Conservation (phyloP, 2,888 invertebrate genomes). For the Operophtera brumata region DNA sequence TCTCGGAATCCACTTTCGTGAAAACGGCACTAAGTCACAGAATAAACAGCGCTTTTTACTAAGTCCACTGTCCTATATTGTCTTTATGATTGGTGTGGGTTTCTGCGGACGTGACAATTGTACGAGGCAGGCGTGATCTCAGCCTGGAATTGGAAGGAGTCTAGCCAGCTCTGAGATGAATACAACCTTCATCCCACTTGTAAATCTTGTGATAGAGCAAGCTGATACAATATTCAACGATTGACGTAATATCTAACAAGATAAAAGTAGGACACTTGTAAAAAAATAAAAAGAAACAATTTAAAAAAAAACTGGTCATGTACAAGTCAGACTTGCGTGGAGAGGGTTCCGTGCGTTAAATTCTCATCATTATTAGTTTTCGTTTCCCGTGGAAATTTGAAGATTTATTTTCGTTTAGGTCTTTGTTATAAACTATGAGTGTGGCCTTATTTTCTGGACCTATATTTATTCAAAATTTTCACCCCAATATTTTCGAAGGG, state of each 20-base stretch:
- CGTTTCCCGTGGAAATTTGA: too few species aligned
- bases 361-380: too few species aligned
- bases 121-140: slow-evolving; percentile 60
- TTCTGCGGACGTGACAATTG: slow-evolving; percentile 69
- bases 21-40: slow-evolving; percentile 26
- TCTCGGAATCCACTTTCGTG: slow-evolving; percentile 30
- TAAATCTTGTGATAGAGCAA: background rate
- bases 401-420: too few species aligned
- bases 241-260: background rate
- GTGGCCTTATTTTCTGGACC: too few species aligned
- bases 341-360: too few species aligned
- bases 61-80: slow-evolving; percentile 20
- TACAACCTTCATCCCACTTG: background rate
- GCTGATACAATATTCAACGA: background rate
- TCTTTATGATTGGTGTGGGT: slow-evolving; percentile 46
- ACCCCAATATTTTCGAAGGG: too few species aligned
- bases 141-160: slow-evolving; percentile 48
- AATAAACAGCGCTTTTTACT: slow-evolving; percentile 10
- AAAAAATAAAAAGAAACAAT: too few species aligned
- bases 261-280: background rate
- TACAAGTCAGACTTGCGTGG: too few species aligned
- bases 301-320: too few species aligned
- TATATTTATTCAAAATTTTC: too few species aligned
- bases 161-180: slow-evolving; percentile 33
- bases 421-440: too few species aligned